These are phyloP conservation scores for Mythimna loreyi DNA, from an alignment of 2,888 invertebrate genomes.

Conservation along the genomic window DNA sequence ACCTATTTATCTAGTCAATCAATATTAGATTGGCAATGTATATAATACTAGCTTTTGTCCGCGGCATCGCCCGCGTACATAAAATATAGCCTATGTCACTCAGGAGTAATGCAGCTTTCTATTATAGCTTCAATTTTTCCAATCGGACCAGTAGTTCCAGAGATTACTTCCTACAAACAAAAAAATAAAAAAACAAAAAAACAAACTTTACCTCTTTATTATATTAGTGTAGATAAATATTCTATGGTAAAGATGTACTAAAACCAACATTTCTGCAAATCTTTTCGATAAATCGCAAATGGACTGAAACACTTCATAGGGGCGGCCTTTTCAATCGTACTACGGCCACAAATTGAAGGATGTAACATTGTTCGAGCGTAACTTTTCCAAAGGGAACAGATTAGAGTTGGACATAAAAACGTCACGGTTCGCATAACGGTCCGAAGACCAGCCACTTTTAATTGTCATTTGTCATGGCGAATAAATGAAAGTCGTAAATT, in stretches of 20 bases:
- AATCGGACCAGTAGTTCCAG: too few species aligned
- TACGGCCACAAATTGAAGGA: conserved; percentile 46
- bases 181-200: too few species aligned
- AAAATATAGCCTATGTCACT: too few species aligned
- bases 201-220: too few species aligned
- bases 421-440: conserved; percentile 58
- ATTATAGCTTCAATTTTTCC: too few species aligned
- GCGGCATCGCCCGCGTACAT: too few species aligned
- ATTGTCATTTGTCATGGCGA: conserved; percentile 82
- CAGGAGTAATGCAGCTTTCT: too few species aligned
- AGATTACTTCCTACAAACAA: too few species aligned
- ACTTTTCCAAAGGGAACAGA: conserved; percentile 59
- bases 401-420: conserved; percentile 66
- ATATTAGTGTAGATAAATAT: too few species aligned
- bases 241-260: conserved; percentile 10
- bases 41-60: too few species aligned
- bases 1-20: neutral
- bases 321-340: conserved; percentile 33
- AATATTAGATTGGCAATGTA: neutral
- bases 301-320: conserved; percentile 24
- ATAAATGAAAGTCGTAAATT: conserved; percentile 87
- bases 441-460: conserved; percentile 73
- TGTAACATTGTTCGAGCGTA: conserved; percentile 52
- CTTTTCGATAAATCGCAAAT: conserved; percentile 33
- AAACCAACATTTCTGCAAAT: conserved; percentile 25